Percentiles rank a stretch among this genome's conserved stretches.
Evolutionary conservation across 2,113 vertebrate species (phyloP).

Genomic region (Pungitius pungitius): DNA sequence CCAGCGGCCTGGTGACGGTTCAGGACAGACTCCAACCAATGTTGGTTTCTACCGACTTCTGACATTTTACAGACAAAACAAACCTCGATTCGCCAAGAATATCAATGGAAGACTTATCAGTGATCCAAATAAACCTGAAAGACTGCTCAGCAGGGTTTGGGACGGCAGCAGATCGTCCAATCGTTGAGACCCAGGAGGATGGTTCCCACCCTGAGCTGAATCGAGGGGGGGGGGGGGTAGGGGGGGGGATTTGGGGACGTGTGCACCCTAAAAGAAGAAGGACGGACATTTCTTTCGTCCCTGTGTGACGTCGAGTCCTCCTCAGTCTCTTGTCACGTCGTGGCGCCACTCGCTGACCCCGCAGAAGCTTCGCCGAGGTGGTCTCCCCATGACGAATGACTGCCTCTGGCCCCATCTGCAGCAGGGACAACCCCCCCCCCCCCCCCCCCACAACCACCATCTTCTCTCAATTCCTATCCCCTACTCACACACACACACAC

Average conservation of each 20-base stretch:
- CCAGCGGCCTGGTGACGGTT: not conserved
- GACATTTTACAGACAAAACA: not conserved
- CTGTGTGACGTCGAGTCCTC: conserved; percentile 17
- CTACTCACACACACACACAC: conserved; percentile 47
- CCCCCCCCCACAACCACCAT: not conserved
- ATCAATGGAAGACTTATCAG: not conserved
- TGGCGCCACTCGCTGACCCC: conserved; percentile 56
- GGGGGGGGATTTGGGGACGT: not conserved
- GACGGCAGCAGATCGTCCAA: too few species aligned
- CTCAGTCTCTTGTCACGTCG: too few species aligned
- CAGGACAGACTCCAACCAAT: not conserved
- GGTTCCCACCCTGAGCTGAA: not conserved
- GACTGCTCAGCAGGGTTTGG: too few species aligned
- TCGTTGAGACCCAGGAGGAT: not conserved
- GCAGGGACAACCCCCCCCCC: conserved; percentile 15
- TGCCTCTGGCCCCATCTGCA: conserved; percentile 52
- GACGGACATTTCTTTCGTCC: not conserved
- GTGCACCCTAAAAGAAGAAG: not conserved
- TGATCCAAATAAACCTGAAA: too few species aligned
- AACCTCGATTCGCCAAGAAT: not conserved
- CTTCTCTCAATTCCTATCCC: conserved; percentile 24
- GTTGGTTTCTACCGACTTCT: not conserved
- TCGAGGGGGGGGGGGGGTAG: not conserved
- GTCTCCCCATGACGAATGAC: conserved; percentile 47
- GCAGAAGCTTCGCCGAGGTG: conserved; percentile 25